phyloP scores from a whole-genome alignment of 2,113 vertebrate species.

The Podilymbus podiceps region DNA sequence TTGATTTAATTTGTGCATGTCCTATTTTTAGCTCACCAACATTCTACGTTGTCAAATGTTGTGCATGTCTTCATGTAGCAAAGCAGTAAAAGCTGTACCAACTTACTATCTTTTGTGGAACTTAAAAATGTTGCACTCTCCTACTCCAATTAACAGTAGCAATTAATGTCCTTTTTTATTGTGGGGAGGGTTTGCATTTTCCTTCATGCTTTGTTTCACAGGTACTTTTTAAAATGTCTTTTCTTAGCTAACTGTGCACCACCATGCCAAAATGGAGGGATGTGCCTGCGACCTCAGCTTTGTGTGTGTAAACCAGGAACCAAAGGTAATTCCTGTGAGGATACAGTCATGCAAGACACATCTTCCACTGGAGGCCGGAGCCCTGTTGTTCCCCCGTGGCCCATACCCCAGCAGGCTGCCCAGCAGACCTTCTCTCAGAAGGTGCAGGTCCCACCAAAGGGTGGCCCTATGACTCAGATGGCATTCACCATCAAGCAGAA shows the following conservation, averaged over 20 bases:
- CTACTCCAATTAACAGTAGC: background rate
- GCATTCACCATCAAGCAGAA: slow-evolving; percentile 89
- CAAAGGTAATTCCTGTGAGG: slow-evolving; percentile 88
- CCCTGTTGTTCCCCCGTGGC: slow-evolving; percentile 61
- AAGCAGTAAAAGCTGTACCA: background rate
- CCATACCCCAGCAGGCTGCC: slow-evolving; percentile 74
- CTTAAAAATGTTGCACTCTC: background rate
- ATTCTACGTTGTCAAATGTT: background rate
- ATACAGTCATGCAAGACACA: slow-evolving; percentile 72
- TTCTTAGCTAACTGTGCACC: slow-evolving; percentile 89
- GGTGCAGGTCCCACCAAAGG: slow-evolving; percentile 82
- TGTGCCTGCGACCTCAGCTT: slow-evolving; percentile 93
- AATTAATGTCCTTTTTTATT: background rate
- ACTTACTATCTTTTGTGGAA: background rate
- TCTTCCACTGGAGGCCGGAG: slow-evolving; percentile 73
- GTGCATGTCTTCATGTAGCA: background rate
- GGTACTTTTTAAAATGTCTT: slow-evolving; percentile 26
- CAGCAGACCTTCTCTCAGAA: slow-evolving; percentile 80
- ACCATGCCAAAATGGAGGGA: slow-evolving; percentile 94
- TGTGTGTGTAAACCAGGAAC: slow-evolving; percentile 95
- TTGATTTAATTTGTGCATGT: background rate
- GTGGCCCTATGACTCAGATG: slow-evolving; percentile 81
- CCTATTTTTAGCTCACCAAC: background rate
- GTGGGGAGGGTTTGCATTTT: background rate
- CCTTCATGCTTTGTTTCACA: background rate